phyloP scores from a whole-genome alignment of 2,888 invertebrate species.

The Allygus modestus region DNA sequence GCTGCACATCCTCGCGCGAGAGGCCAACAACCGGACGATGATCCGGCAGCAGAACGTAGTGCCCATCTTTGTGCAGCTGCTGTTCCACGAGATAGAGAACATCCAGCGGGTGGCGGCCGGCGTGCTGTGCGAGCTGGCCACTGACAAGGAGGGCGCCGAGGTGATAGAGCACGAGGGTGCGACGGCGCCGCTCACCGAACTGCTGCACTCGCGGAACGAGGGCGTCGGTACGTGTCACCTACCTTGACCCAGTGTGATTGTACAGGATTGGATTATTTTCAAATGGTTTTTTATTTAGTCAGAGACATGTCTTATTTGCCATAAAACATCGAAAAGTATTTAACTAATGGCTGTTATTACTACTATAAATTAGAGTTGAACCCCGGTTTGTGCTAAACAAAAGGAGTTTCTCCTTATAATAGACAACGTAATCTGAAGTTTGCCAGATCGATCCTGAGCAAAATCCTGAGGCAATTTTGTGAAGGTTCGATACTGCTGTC shows the following conservation, averaged over 20 bases:
- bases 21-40: constrained; percentile 94
- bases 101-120: constrained; percentile 98
- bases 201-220: constrained; percentile 97
- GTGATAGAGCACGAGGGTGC: constrained; percentile 98
- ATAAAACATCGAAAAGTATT: too few species aligned
- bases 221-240: constrained; percentile 84
- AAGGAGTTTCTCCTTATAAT: too few species aligned
- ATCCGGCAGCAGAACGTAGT: constrained; percentile 96
- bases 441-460: too few species aligned
- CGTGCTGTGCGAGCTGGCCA: constrained; percentile 96
- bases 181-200: constrained; percentile 95
- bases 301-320: too few species aligned
- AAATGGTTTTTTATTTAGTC: not conserved
- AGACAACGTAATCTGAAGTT: too few species aligned
- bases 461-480: too few species aligned
- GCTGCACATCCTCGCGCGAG: constrained; percentile 96
- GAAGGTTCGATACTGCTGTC: too few species aligned
- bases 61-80: constrained; percentile 96
- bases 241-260: too few species aligned
- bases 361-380: too few species aligned
- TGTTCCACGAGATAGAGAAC: constrained; percentile 98
- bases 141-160: constrained; percentile 98
- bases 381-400: too few species aligned
- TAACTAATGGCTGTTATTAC: too few species aligned
- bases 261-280: too few species aligned